A percentile compares a stretch with the other conserved stretches of the same genome.
These are phyloP conservation scores for Simalia tracyae DNA, from an alignment of 2,797 vertebrate species.

Conservation along the genomic window DNA sequence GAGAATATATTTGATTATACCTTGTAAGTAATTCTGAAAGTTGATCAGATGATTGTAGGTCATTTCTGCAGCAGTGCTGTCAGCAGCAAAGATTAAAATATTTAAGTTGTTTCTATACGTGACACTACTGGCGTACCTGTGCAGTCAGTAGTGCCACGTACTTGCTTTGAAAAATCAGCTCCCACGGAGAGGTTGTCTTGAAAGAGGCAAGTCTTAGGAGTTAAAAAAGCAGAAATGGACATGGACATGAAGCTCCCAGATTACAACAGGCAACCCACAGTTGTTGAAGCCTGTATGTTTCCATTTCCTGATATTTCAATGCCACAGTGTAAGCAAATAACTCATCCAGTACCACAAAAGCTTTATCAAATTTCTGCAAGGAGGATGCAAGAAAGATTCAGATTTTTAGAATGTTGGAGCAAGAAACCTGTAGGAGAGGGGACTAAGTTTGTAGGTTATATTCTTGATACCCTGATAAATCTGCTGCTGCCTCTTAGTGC, in stretches of 20 bases:
- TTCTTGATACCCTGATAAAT: background rate
- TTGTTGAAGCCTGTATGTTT: background rate
- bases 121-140: constrained; percentile 63
- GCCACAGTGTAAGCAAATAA: background rate
- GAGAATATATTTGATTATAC: constrained; percentile 79
- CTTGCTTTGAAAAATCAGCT: constrained; percentile 4
- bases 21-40: constrained; percentile 74
- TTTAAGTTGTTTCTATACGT: constrained; percentile 53
- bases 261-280: background rate
- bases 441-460: background rate
- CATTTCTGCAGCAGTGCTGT: constrained; percentile 68
- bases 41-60: constrained; percentile 78
- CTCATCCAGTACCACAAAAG: background rate
- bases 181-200: background rate
- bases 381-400: too few species aligned
- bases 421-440: background rate
- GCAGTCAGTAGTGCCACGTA: background rate
- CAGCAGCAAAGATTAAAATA: constrained; percentile 66
- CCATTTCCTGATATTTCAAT: background rate
- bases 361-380: background rate
- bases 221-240: accelerated
- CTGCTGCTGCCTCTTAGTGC: background rate
- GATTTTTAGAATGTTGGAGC: background rate
- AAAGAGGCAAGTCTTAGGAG: background rate
- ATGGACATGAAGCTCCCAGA: background rate